A percentile compares a stretch with the other conserved stretches of the same genome.
Evolutionary conservation across 2,113 vertebrate genomes (phyloP).

Genomic region (Psittacara wagleri): DNA sequence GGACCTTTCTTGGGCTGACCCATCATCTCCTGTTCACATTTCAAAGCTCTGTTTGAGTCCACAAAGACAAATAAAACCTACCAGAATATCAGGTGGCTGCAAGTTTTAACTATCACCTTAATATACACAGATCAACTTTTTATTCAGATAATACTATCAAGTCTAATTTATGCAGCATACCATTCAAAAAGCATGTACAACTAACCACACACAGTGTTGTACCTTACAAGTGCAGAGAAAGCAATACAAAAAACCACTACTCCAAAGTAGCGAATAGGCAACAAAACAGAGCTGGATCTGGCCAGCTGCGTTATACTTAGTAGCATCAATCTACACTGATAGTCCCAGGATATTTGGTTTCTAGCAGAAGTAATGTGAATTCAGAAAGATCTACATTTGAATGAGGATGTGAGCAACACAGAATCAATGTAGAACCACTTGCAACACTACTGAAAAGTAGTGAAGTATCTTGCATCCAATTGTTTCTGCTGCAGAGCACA

Average conservation of each 20-base stretch:
- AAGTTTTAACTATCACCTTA: neutral
- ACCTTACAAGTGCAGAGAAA: neutral
- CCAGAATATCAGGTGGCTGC: neutral
- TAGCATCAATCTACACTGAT: neutral
- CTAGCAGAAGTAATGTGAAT: neutral
- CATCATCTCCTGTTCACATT: neutral
- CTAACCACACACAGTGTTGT: neutral
- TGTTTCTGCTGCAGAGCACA: neutral
- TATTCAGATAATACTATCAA: neutral
- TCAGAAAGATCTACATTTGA: neutral
- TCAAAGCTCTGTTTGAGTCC: neutral
- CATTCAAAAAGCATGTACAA: neutral
- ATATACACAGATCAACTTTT: neutral
- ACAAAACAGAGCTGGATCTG: neutral
- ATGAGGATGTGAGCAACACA: neutral
- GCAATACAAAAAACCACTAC: neutral
- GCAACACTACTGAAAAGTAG: neutral
- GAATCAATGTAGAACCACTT: neutral
- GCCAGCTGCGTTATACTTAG: neutral
- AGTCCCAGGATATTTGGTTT: neutral
- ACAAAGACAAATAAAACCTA: neutral
- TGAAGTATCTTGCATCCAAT: neutral
- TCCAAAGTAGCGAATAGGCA: neutral
- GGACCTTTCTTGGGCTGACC: neutral
- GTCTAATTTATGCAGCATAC: neutral